These are phyloP conservation scores for Alosa sapidissima DNA, from an alignment of 2,797 vertebrate genomes.

Conservation along the genomic window DNA sequence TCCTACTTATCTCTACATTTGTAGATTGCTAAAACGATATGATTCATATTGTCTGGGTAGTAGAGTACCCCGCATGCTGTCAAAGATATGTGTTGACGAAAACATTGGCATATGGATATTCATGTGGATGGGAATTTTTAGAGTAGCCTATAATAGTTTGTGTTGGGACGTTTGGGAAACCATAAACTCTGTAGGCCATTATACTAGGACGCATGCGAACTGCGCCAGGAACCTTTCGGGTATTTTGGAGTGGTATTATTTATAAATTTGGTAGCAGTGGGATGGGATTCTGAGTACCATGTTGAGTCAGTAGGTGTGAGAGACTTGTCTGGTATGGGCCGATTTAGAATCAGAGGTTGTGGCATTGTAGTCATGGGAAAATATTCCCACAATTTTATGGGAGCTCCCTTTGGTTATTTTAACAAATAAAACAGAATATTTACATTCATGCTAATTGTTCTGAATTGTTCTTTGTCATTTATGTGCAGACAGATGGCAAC, in stretches of 20 bases:
- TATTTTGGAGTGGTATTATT: constrained; percentile 6
- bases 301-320: constrained; percentile 18
- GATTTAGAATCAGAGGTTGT: neutral
- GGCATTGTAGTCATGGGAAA: neutral
- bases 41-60: neutral
- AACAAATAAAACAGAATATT: neutral
- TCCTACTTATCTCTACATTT: neutral
- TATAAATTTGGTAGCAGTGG: neutral
- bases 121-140: neutral
- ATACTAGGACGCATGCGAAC: neutral
- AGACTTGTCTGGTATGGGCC: constrained; percentile 13
- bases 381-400: neutral
- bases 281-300: neutral
- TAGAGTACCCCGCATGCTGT: neutral
- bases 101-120: neutral
- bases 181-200: neutral
- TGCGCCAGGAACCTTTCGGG: constrained; percentile 8
- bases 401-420: neutral
- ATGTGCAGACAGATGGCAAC: neutral
- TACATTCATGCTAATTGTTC: neutral
- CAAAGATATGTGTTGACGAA: neutral
- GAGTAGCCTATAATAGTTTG: neutral
- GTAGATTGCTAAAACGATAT: neutral
- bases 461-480: neutral
- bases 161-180: neutral